Evolutionary conservation across 2,113 vertebrate genomes (phyloP).

Genomic region (Excalfactoria chinensis): DNA sequence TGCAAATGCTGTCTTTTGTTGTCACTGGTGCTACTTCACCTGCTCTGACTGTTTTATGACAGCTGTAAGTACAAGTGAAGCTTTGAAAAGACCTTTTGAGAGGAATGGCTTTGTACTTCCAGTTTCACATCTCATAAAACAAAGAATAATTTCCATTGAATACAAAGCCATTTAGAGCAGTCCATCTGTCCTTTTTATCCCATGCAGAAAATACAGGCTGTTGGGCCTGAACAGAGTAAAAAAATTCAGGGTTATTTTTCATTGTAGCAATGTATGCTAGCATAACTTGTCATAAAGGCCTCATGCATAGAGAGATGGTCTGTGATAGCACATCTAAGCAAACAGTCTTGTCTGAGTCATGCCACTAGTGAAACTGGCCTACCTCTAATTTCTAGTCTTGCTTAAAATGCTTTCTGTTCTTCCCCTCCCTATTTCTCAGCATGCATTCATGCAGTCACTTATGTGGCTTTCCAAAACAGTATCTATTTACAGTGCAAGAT

Average conservation of each 20-base stretch:
- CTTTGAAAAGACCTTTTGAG: background rate
- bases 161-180: background rate
- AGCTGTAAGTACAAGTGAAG: background rate
- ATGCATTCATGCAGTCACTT: background rate
- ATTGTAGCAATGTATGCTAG: background rate
- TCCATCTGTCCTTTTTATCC: background rate
- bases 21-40: background rate
- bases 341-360: too few species aligned
- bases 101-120: background rate
- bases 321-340: background rate
- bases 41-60: background rate
- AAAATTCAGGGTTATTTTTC: background rate
- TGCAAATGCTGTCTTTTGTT: background rate
- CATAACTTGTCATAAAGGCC: background rate
- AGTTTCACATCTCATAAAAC: background rate
- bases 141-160: background rate
- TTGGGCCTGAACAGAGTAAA: background rate
- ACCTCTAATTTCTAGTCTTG: background rate
- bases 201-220: background rate
- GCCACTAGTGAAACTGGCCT: background rate
- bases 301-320: background rate
- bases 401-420: background rate
- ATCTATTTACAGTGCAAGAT: background rate
- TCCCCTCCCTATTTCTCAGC: background rate
- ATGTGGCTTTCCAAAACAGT: background rate